Conservation (phyloP, 2,888 invertebrate genomes). For the Latrodectus elegans region DNA sequence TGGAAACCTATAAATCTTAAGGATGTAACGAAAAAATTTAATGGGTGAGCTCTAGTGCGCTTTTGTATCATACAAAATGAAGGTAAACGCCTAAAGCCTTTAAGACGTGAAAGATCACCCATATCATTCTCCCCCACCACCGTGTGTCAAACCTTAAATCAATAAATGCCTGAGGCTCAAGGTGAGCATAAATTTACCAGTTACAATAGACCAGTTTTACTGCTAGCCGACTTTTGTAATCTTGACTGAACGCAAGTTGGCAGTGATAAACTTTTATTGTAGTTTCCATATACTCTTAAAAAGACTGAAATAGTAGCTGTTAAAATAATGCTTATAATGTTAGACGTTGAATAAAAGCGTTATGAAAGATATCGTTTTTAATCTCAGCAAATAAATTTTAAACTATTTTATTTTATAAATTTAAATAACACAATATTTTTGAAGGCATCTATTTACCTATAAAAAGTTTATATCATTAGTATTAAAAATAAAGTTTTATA, state of each 20-base stretch:
- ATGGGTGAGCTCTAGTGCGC: not conserved
- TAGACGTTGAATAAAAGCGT: too few relatives aligned
- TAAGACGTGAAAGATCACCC: slow-evolving; percentile 38
- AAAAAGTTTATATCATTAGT: too few relatives aligned
- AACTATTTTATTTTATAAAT: too few relatives aligned
- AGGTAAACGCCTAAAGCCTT: slow-evolving; percentile 37
- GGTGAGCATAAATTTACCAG: slow-evolving; percentile 33
- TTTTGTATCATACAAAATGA: slow-evolving; percentile 14
- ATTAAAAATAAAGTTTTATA: too few relatives aligned
- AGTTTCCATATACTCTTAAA: slow-evolving; percentile 8
- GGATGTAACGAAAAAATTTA: slow-evolving; percentile 9
- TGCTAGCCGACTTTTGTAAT: slow-evolving; percentile 24
- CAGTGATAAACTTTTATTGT: slow-evolving; percentile 42
- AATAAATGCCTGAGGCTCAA: slow-evolving; percentile 43
- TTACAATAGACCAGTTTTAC: slow-evolving; percentile 34
- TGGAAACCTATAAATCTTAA: slow-evolving; percentile 4
- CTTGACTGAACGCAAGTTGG: slow-evolving; percentile 25
- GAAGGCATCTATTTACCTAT: too few relatives aligned
- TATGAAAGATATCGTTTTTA: too few relatives aligned
- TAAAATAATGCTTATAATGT: too few relatives aligned
- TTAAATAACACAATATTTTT: too few relatives aligned
- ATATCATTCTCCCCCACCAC: slow-evolving; percentile 23
- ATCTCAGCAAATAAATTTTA: too few relatives aligned
- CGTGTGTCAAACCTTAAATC: slow-evolving; percentile 35
- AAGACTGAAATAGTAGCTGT: slow-evolving; percentile 8